Conservation (phyloP, 1,140 invertebrate species). For the Aphis gossypii region DNA sequence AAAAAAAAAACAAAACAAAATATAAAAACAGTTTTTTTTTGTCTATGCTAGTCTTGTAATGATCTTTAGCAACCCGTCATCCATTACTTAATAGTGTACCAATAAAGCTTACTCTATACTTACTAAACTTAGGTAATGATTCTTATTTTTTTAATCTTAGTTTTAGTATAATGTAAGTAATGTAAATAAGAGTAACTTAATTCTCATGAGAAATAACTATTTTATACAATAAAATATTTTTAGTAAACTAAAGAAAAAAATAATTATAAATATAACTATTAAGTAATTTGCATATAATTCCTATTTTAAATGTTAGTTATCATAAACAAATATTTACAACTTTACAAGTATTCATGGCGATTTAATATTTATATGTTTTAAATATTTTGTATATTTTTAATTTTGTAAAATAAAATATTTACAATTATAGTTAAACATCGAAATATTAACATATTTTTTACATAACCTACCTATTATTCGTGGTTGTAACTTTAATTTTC, state of each 20-base stretch:
- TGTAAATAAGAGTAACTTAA: too few species aligned
- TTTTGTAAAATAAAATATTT: background rate
- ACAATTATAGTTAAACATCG: background rate
- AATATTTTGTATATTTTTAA: background rate
- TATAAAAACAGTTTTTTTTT: background rate
- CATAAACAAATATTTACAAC: background rate
- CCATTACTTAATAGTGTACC: too few species aligned
- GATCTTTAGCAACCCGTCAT: too few species aligned
- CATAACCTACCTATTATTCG: background rate
- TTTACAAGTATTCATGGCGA: background rate
- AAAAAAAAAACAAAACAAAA: background rate
- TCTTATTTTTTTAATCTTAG: too few species aligned
- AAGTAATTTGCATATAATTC: background rate
- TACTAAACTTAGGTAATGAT: too few species aligned
- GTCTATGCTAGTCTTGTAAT: background rate
- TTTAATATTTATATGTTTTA: background rate
- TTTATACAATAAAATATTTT: too few species aligned
- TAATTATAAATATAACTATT: background rate
- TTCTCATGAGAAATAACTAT: too few species aligned
- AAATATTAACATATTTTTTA: background rate
- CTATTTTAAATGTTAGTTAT: background rate
- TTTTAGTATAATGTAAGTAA: too few species aligned
- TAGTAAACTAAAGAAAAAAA: too few species aligned
- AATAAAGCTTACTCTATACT: too few species aligned
- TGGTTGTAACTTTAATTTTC: background rate